Conservation (phyloP, 2,113 vertebrate genomes). For the Elaphurus davidianus region DNA sequence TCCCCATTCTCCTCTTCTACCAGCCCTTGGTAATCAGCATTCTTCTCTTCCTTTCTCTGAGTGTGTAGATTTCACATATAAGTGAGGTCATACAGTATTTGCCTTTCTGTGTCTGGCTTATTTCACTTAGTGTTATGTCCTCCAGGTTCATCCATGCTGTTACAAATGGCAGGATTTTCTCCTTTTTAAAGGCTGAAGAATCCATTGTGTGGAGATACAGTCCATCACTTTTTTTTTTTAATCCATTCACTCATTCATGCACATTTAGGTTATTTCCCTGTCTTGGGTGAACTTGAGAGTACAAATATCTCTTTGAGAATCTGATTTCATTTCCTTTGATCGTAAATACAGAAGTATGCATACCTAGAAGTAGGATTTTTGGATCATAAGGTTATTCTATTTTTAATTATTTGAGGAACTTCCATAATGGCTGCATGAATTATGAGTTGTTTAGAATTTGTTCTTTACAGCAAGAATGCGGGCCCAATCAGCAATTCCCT, state of each 20-base stretch:
- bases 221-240: neutral
- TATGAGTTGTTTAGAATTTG: neutral
- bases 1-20: neutral
- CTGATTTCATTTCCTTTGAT: neutral
- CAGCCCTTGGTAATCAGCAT: neutral
- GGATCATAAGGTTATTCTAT: neutral
- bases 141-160: neutral
- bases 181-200: neutral
- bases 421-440: neutral
- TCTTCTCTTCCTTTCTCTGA: neutral
- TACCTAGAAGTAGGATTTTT: neutral
- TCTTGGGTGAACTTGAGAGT: neutral
- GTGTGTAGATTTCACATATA: neutral
- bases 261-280: neutral
- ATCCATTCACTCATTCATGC: neutral
- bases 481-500: neutral
- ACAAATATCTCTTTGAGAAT: neutral
- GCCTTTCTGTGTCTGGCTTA: neutral
- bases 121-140: neutral
- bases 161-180: neutral
- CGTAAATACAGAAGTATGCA: neutral
- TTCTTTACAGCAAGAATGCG: neutral
- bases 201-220: neutral
- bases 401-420: neutral
- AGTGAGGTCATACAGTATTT: neutral